These are phyloP conservation scores for Aeoliscus strigatus DNA, from an alignment of 2,797 vertebrate species.

Conservation along the genomic window DNA sequence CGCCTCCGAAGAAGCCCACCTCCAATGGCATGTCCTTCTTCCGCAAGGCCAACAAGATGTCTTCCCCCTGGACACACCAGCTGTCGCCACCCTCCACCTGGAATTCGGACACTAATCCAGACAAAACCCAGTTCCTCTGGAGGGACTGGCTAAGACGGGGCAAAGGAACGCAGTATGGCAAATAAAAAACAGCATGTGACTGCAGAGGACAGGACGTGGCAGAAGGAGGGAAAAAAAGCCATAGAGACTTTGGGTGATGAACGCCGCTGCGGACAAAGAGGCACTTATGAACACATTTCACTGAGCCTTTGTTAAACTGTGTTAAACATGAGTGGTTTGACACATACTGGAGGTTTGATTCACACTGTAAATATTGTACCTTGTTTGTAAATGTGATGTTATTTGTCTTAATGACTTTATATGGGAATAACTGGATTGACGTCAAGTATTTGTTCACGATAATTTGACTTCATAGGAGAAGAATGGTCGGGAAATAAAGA, in stretches of 20 bases:
- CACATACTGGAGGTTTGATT: slow-evolving; percentile 12
- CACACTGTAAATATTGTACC: slow-evolving; percentile 44
- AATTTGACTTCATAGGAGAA: slow-evolving; percentile 36
- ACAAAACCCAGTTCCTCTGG: slow-evolving; percentile 66
- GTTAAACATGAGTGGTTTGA: slow-evolving; percentile 19
- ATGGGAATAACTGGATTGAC: slow-evolving; percentile 12
- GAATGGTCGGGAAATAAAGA: slow-evolving; percentile 10
- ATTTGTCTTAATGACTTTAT: slow-evolving; percentile 32
- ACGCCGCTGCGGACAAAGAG: slow-evolving; percentile 38
- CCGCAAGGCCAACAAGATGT: slow-evolving; percentile 41
- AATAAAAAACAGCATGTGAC: slow-evolving; percentile 37
- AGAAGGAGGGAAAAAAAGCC: slow-evolving; percentile 7
- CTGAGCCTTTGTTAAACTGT: slow-evolving; percentile 42
- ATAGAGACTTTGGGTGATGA: slow-evolving; percentile 11
- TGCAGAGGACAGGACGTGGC: slow-evolving; percentile 3
- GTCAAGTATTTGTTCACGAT: slow-evolving; percentile 33
- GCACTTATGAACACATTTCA: slow-evolving; percentile 49
- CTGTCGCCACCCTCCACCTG: slow-evolving; percentile 43
- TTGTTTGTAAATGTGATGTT: slow-evolving; percentile 41
- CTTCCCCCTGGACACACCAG: slow-evolving; percentile 41
- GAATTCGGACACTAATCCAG: slow-evolving; percentile 45
- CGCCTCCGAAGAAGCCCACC: slow-evolving; percentile 54
- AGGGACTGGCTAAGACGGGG: slow-evolving; percentile 74
- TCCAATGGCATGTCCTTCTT: slow-evolving; percentile 65
- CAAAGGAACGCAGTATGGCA: slow-evolving; percentile 61